Base-by-base conservation (phyloP, 2,888 invertebrate species). In the Vannuccia rotundouncinata region DNA sequence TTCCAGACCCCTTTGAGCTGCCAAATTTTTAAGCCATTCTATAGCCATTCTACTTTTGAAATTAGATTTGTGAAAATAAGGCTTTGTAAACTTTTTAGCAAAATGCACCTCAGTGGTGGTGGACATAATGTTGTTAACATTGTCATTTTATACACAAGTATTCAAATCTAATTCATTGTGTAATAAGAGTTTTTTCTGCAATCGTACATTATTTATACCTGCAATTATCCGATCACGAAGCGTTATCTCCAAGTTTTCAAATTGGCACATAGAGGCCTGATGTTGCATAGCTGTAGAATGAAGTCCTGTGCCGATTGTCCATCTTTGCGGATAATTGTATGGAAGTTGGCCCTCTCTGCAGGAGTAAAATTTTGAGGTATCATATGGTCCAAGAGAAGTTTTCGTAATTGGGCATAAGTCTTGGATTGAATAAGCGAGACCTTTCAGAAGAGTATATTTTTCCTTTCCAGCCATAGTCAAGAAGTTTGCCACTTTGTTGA, bases 141-240 rank as follows among this genome's bases (percentile, higher is more conserved):
- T 66, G 66, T 66, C 66, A 66, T 66, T n/a, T 66, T 66, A 27
- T 66, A 66, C 25, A 66, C 66, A 66, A 66, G 25, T 66, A 22
- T 2, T 22, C 22, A 66, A 66, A 22, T 66, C 66, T 66, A 66
- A 66, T 2, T 66, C 66, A 66, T 66, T 66, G 5, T 66, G 25
- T n/a, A 66, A 66, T 22, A 66, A 66, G 13, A 45, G 5, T 66
- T 66, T 66, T n/a, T 66, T 66, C 25, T 66, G 25, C 25, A 66
- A n/a, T 22, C 25, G 66, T 66, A 66, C 5, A 66, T 66, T 66
- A 22, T 66, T 66, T 5, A 45, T 17, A 45, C 45, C 45, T 45
- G 45, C 45, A 13, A 45, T 45, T 5, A 45, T 45, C 45, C 45
- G 45, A 45, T 17, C 45, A 5, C 45, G 10, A 17, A 45, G 45